Conservation (phyloP, 2,888 invertebrate genomes). For the Anodontia alba region DNA sequence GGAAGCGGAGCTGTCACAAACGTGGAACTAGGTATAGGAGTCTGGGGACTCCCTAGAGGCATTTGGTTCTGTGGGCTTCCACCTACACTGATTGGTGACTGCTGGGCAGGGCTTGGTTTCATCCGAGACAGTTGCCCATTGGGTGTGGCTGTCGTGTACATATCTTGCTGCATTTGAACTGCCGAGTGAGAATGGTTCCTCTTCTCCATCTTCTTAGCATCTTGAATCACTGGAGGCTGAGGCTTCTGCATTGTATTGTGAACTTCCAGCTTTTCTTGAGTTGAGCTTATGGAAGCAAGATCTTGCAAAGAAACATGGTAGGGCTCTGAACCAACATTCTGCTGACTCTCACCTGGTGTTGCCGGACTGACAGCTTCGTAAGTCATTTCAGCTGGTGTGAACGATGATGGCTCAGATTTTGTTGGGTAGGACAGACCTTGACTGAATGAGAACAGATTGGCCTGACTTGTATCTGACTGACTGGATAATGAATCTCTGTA, state of each 20-base stretch:
- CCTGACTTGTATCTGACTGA: constrained; percentile 28
- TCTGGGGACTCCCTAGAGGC: constrained; percentile 69
- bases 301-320: constrained; percentile 60
- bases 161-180: constrained; percentile 48
- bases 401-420: constrained; percentile 34
- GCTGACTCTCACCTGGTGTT: constrained; percentile 66
- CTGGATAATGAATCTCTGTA: constrained; percentile 34
- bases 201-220: constrained; percentile 47
- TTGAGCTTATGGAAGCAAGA: constrained; percentile 63
- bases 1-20: constrained; percentile 70
- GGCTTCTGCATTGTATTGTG: constrained; percentile 43
- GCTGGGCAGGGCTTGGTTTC: constrained; percentile 69
- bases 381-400: constrained; percentile 58
- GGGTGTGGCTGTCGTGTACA: constrained; percentile 38
- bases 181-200: constrained; percentile 29
- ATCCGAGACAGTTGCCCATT: constrained; percentile 48
- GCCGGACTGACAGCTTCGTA: constrained; percentile 81
- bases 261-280: constrained; percentile 54
- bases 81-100: constrained; percentile 69
- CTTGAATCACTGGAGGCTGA: constrained; percentile 42
- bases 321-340: constrained; percentile 36
- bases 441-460: constrained; percentile 36
- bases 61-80: constrained; percentile 65
- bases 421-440: constrained; percentile 37
- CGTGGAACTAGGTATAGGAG: constrained; percentile 68